These are phyloP conservation scores for Stenoptilia bipunctidactyla DNA, from an alignment of 2,888 invertebrate genomes.

Conservation along the genomic window DNA sequence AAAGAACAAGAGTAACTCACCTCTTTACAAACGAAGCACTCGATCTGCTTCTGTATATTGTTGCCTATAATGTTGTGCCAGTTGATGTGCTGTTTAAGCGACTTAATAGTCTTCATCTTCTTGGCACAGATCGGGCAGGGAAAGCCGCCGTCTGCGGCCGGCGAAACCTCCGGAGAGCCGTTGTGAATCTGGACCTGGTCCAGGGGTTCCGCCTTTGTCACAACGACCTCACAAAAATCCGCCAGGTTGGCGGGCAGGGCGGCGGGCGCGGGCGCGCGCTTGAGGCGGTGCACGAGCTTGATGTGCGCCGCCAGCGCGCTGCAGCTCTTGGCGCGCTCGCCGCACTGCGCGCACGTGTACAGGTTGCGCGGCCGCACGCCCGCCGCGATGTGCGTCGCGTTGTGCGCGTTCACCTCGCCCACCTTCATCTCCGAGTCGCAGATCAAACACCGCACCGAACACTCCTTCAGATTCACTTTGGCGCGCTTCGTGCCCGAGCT, in stretches of 20 bases:
- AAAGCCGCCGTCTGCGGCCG: slow-evolving; percentile 38
- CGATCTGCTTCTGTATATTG: slow-evolving; percentile 39
- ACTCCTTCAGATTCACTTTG: slow-evolving; percentile 51
- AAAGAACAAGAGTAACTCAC: slow-evolving; percentile 24
- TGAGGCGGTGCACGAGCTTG: slow-evolving; percentile 46
- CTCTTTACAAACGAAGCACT: slow-evolving; percentile 59
- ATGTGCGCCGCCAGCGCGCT: slow-evolving; percentile 51
- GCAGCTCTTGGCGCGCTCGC: slow-evolving; percentile 49
- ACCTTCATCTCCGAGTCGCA: slow-evolving; percentile 61
- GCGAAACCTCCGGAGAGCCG: slow-evolving; percentile 53
- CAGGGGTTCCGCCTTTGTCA: slow-evolving; percentile 67
- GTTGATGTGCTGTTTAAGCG: slow-evolving; percentile 56
- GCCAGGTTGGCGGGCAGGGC: slow-evolving; percentile 37
- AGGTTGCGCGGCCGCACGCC: slow-evolving; percentile 54
- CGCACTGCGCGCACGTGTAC: slow-evolving; percentile 57
- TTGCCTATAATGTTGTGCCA: slow-evolving; percentile 57
- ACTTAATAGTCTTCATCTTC: slow-evolving; percentile 50
- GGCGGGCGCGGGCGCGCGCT: slow-evolving; percentile 25
- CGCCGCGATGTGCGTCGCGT: slow-evolving; percentile 45
- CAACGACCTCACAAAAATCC: slow-evolving; percentile 72
- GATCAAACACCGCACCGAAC: slow-evolving; percentile 51
- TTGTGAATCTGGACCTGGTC: slow-evolving; percentile 60
- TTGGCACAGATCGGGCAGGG: slow-evolving; percentile 57
- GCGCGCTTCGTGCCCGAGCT: slow-evolving; percentile 52
- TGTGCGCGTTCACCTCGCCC: slow-evolving; percentile 51